Evolutionary conservation across 2,113 vertebrate genomes (phyloP).

Genomic region (Otocyon megalotis): DNA sequence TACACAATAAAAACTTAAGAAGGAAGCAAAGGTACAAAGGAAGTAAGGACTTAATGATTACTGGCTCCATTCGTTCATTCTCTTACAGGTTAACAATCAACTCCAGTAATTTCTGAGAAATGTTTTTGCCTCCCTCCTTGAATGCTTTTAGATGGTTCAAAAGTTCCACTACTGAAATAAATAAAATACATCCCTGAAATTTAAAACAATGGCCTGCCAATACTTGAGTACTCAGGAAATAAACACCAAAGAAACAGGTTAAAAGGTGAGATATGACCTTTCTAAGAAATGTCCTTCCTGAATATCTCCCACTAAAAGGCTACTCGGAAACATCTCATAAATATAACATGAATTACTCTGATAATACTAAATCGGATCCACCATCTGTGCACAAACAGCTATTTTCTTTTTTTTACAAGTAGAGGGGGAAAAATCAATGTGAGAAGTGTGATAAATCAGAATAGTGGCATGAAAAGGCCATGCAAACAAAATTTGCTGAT

Average conservation of each 20-base stretch:
- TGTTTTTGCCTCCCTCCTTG: not conserved
- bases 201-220: not conserved
- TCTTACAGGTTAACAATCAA: not conserved
- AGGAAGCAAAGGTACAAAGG: not conserved
- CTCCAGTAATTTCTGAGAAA: not conserved
- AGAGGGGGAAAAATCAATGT: conserved; percentile 28
- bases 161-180: not conserved
- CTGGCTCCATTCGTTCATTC: not conserved
- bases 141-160: not conserved
- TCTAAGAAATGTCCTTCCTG: not conserved
- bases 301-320: not conserved
- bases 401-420: conserved; percentile 67
- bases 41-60: not conserved
- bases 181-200: not conserved
- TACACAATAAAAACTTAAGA: not conserved
- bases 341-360: conserved; percentile 72
- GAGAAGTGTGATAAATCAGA: conserved; percentile 74
- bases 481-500: conserved; percentile 76
- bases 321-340: conserved; percentile 64
- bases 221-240: not conserved
- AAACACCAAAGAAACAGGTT: not conserved
- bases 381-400: conserved; percentile 78
- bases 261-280: not conserved
- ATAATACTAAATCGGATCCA: conserved; percentile 64
- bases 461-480: conserved; percentile 74